These are phyloP conservation scores for Mimachlamys varia DNA, from an alignment of 2,888 invertebrate species.

Conservation along the genomic window DNA sequence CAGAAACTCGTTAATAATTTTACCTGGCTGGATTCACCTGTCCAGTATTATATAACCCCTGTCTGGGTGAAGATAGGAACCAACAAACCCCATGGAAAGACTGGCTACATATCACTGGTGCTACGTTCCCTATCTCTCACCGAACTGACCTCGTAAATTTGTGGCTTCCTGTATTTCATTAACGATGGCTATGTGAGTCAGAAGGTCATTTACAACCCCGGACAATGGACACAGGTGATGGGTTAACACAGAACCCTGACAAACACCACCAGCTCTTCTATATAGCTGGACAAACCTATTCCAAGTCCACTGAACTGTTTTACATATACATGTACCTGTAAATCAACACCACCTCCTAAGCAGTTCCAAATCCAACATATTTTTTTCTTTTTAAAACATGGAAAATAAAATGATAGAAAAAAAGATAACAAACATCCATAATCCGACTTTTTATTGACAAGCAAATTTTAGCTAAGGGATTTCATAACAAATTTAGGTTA, in stretches of 20 bases:
- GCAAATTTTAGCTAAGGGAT: no score
- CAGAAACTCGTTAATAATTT: not conserved
- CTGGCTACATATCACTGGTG: not conserved
- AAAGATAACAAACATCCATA: no score
- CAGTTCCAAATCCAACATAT: no score
- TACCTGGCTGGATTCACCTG: conserved; percentile 15
- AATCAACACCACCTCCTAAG: no score
- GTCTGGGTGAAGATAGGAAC: not conserved
- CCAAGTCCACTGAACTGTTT: not conserved
- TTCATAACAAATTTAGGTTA: no score
- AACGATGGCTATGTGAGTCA: conserved; percentile 10
- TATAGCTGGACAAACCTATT: not conserved
- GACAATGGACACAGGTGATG: not conserved
- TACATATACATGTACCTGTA: no score
- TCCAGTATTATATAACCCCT: conserved; percentile 13
- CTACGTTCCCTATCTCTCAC: not conserved
- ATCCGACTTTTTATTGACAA: no score
- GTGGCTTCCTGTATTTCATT: not conserved
- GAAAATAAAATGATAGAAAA: no score
- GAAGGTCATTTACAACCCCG: conserved; percentile 14
- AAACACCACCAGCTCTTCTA: not conserved
- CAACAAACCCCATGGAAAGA: not conserved
- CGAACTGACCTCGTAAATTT: not conserved
- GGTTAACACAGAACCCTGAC: not conserved
- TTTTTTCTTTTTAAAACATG: no score